phyloP scores from a whole-genome alignment of 2,113 vertebrate species.

The Microtus montanus region DNA sequence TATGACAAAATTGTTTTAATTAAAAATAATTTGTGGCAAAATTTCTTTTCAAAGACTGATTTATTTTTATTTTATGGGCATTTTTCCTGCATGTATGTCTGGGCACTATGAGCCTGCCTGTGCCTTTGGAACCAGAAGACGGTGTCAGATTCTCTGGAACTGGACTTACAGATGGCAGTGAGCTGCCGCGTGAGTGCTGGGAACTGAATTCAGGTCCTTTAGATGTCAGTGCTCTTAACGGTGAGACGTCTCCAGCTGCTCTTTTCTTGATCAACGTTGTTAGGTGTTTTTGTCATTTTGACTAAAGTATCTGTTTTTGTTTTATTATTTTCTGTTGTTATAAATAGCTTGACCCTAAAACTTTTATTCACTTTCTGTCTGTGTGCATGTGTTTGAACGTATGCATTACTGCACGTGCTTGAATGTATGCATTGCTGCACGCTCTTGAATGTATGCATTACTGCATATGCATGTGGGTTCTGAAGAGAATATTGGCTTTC shows the following conservation, averaged over 20 bases:
- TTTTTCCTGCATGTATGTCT: not conserved
- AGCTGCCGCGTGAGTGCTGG: not conserved
- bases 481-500: not conserved
- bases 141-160: not conserved
- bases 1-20: not conserved
- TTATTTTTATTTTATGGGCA: not conserved
- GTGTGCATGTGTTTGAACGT: not conserved
- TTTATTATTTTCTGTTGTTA: constrained; percentile 4
- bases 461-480: not conserved
- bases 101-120: not conserved
- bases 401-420: too few relatives aligned
- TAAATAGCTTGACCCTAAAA: not conserved
- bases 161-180: not conserved
- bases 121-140: not conserved
- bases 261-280: not conserved
- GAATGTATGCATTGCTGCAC: too few relatives aligned
- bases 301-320: not conserved
- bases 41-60: not conserved
- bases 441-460: too few relatives aligned
- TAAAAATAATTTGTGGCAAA: not conserved
- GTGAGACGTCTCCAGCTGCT: not conserved
- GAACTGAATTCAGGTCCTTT: not conserved
- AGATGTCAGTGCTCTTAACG: not conserved
- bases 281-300: constrained; percentile 2
- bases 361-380: not conserved